Evolutionary conservation across 2,113 vertebrate genomes (phyloP), one percentile per base, ranked within the genome.

Genomic region (Xiphorhynchus elegans): DNA sequence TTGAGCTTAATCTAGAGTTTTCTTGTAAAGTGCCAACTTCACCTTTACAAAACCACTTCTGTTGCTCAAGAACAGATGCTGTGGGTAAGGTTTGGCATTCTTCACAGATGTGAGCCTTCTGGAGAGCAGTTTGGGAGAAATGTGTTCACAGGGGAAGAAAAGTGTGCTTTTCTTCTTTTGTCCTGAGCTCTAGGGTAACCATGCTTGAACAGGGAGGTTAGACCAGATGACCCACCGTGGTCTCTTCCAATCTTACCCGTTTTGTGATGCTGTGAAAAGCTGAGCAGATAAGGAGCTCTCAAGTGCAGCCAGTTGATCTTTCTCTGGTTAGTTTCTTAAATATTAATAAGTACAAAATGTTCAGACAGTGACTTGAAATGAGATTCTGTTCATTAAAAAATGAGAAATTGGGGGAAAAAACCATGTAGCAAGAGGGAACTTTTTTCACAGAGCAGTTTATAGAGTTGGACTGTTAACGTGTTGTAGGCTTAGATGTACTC

Each of bases 341-440:
- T 93, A 97, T 97, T 97, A 94, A 95, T 95, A 93, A 73, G 74
- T 85, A 95, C 93, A 87, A 73, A 91, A 87, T 91, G 87, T 97
- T 93, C 81, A 46, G 91, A 82, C 76, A 73, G 67, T 85, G 77
- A 76, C 69, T 93, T 86, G 47, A 92, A 85, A 73, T 77, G 49
- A 87, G 69, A 69, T 87, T 75, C 60, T 72, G 49, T 49, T 86
- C 20, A 49, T 82, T 93, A 91, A 76, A 91, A 76, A 89, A 75
- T 87, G 77, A 93, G 44, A 81, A 75, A 95, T 0, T 50, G 7
- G 11, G 35, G 8, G 0, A 2, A 25, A 42, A 49, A 81, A 8
- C 35, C 8, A 24, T 23, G 21, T 81, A 52, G 47, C 39, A 67
- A 49, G 76, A 67, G 50, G 19, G 52, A 89, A 44, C 37, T 37